A percentile compares a stretch with the other conserved stretches of the same genome.
Conservation (phyloP, 2,797 vertebrate species). For the Halcyon smyrnensis region DNA sequence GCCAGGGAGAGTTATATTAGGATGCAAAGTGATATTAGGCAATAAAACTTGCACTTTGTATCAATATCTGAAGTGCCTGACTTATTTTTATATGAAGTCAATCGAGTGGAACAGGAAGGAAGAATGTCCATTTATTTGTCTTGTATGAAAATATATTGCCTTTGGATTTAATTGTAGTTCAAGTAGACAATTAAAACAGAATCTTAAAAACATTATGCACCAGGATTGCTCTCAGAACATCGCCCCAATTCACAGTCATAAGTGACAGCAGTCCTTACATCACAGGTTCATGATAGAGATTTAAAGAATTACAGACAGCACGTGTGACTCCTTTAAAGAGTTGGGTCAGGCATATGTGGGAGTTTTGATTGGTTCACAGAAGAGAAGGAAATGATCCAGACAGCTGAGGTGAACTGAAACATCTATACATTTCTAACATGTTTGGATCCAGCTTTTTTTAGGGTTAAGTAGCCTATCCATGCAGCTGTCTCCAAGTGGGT, state of each 20-base stretch:
- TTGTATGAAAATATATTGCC: not conserved
- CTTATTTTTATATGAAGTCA: conserved; percentile 8
- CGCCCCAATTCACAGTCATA: not conserved
- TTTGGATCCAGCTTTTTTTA: not conserved
- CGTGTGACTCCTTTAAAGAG: not conserved
- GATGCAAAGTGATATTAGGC: conserved; percentile 38
- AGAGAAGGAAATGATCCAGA: not conserved
- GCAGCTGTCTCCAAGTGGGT: not conserved
- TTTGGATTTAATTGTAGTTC: not conserved
- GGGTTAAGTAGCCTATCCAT: not conserved
- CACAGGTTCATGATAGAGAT: accelerated
- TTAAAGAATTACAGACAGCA: not conserved
- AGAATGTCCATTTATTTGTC: not conserved
- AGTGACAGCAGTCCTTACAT: not conserved
- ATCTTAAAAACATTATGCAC: not conserved
- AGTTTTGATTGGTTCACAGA: not conserved
- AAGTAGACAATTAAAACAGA: not conserved
- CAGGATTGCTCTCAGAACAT: not conserved
- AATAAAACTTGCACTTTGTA: conserved; percentile 38
- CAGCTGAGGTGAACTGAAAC: not conserved
- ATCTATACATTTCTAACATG: not conserved
- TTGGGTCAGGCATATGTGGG: not conserved
- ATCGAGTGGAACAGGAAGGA: not conserved
- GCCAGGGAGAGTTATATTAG: conserved; percentile 9
- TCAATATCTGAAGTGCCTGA: not conserved